A percentile compares a stretch with the other conserved stretches of the same genome.
These are phyloP conservation scores for Drosophila ambigua DNA, from an alignment of 1,140 invertebrate genomes.

Conservation along the genomic window DNA sequence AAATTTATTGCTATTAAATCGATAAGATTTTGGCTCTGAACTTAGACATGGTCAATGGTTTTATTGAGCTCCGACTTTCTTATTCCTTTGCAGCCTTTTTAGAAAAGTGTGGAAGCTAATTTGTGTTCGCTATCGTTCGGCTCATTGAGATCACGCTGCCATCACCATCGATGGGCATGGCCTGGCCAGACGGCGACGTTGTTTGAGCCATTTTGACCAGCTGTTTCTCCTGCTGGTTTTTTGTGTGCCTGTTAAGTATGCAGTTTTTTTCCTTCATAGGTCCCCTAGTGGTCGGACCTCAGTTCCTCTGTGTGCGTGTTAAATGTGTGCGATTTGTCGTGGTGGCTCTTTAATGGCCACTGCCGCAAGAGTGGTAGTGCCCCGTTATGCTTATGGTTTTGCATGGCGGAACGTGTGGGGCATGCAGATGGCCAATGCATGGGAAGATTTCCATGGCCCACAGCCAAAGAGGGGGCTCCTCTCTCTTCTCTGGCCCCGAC, in stretches of 20 bases:
- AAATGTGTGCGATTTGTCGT: slow-evolving; percentile 80
- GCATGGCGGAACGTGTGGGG: slow-evolving; percentile 75
- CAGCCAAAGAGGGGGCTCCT: slow-evolving; percentile 1
- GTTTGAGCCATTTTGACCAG: slow-evolving; percentile 69
- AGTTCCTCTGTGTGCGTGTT: slow-evolving; percentile 59
- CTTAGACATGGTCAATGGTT: neutral
- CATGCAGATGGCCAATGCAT: slow-evolving; percentile 57
- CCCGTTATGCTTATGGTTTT: slow-evolving; percentile 75
- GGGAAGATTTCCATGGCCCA: slow-evolving; percentile 5
- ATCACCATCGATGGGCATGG: slow-evolving; percentile 45
- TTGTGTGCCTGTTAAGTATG: slow-evolving; percentile 76
- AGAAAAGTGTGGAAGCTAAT: no score
- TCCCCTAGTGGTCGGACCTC: slow-evolving; percentile 10
- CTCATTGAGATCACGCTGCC: slow-evolving; percentile 3
- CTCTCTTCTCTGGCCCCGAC: slow-evolving; percentile 19
- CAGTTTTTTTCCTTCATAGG: slow-evolving; percentile 65
- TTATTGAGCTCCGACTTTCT: no score
- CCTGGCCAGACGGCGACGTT: slow-evolving; percentile 55
- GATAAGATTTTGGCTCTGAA: no score
- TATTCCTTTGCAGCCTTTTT: no score
- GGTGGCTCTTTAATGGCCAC: slow-evolving; percentile 75
- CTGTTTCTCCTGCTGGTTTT: slow-evolving; percentile 66
- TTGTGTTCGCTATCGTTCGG: no score
- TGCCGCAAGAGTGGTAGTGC: slow-evolving; percentile 28
- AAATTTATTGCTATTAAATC: no score